Evolutionary conservation across 2,888 invertebrate genomes (phyloP), one percentile per base, ranked within the genome.

Genomic region (Morpho helenor): DNA sequence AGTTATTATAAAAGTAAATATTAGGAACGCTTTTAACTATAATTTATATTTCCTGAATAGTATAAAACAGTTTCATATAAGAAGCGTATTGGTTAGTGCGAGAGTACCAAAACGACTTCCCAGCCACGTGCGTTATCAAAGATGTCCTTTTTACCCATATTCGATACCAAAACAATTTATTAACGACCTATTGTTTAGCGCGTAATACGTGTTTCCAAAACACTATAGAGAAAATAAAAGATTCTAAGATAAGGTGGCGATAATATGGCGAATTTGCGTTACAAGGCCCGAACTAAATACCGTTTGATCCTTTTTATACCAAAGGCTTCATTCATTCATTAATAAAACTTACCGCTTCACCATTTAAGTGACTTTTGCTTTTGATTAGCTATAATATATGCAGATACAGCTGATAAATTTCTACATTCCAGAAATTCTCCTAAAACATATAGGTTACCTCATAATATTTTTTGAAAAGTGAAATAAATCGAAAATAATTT

Each of bases 71-170:
- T 43, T 43, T 43, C 42, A 7, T 3, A 43, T 43, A 6, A 43
- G 42, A 8, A 9, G 8, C 2, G 42, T 43, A 8, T 9, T 43
- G 42, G 42, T 43, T 8, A 9, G 8, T 43, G 7, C 9, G 42
- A 44, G 16, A 40, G 51, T 47, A 51, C 56, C 51, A 31, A 40
- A 56, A 56, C 60, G 60, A 63, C 60, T 48, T 52, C 56, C 10
- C 22, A 4, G 54, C 81, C 84, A 84, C 84, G 84, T 84, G 84
- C 75, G 64, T 62, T 74, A 75, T 74, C 75, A 70, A 67, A 62
- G 72, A 75, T 76, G 80, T 80, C 84, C 82, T 82, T 85, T 87
- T 84, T 84, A 84, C 82, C 84, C 69, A 84, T 75, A 79, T 84
- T 76, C 74, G 62, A 59, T 62, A 83, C 73, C 80, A 82, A 85